These are phyloP conservation scores for Chaetorhynchus papuensis DNA, from an alignment of 2,113 vertebrate genomes.

Conservation along the genomic window DNA sequence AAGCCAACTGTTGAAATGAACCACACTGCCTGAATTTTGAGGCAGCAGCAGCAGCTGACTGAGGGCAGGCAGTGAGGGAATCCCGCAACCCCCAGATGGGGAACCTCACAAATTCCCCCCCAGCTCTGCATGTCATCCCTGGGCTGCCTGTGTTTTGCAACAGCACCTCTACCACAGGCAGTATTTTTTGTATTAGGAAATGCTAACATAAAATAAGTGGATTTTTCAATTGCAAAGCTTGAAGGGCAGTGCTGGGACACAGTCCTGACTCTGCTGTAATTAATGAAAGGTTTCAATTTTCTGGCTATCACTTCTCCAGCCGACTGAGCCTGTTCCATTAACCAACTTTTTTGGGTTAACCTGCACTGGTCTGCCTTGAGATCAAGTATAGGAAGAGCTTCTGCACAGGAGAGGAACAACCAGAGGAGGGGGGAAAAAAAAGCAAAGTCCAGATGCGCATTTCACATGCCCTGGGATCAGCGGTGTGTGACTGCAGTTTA, in stretches of 20 bases:
- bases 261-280: not conserved
- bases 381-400: not conserved
- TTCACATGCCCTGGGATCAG: constrained; percentile 57
- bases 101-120: not conserved
- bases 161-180: not conserved
- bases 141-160: not conserved
- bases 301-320: not conserved
- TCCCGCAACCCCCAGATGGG: not conserved
- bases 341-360: not conserved
- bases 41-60: not conserved
- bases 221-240: not conserved
- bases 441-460: constrained; percentile 4
- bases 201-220: not conserved
- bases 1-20: not conserved
- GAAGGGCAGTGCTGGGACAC: not conserved
- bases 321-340: not conserved
- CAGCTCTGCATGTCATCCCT: no score
- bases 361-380: not conserved
- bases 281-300: not conserved
- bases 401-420: not conserved
- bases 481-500: constrained; percentile 48
- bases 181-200: not conserved
- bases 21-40: fast-evolving
- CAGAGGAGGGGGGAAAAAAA: fast-evolving
- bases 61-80: not conserved